phyloP scores from a whole-genome alignment of 1,140 invertebrate genomes.

The Frieseomelitta varia region DNA sequence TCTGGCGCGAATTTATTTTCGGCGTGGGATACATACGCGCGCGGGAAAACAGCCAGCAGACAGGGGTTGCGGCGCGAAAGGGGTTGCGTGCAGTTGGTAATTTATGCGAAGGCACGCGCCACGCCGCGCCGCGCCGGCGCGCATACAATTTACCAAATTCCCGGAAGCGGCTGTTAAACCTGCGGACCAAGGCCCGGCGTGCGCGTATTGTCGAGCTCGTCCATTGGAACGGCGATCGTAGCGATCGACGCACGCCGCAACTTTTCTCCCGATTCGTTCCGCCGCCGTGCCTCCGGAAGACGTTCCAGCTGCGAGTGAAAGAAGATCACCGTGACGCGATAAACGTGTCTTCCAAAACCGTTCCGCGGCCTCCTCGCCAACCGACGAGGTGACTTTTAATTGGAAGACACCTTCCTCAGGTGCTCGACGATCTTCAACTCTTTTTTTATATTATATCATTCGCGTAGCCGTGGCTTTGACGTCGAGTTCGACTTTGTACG shows the following conservation, averaged over 20 bases:
- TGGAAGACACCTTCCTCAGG: neutral
- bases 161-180: slow-evolving; percentile 55
- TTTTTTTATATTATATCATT: neutral
- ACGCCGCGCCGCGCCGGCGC: slow-evolving; percentile 55
- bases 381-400: neutral
- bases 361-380: neutral
- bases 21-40: neutral
- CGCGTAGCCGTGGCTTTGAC: too few relatives aligned
- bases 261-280: slow-evolving; percentile 15
- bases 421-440: neutral
- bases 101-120: slow-evolving; percentile 65
- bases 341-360: neutral
- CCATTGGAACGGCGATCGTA: neutral
- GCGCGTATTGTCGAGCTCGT: slow-evolving; percentile 24
- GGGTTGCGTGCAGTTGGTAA: slow-evolving; percentile 41
- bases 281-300: slow-evolving; percentile 8
- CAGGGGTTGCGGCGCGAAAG: slow-evolving; percentile 8
- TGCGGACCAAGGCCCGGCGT: neutral
- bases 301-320: slow-evolving; percentile 6
- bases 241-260: slow-evolving; percentile 26
- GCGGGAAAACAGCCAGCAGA: slow-evolving; percentile 13
- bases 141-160: slow-evolving; percentile 68
- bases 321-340: slow-evolving; percentile 16
- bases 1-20: slow-evolving; percentile 63
- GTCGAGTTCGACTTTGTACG: too few relatives aligned